A percentile compares a stretch with the other conserved stretches of the same genome.
Conservation (phyloP, 2,797 vertebrate species). For the Enteromius fasciolatus region DNA sequence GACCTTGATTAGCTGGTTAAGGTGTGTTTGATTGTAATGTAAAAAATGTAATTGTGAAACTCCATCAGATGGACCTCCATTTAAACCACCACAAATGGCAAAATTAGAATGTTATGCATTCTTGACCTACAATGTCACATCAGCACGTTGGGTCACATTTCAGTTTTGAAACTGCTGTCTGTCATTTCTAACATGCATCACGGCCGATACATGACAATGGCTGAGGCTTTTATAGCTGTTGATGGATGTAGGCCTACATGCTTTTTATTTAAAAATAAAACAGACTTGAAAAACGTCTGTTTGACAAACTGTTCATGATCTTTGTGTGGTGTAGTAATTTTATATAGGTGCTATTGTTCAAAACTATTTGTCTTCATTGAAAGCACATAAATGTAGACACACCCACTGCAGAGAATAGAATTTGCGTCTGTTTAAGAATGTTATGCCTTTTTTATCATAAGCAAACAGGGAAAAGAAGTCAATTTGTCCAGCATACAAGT, state of each 20-base stretch:
- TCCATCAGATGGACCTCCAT: neutral
- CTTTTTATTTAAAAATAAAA: neutral
- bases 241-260: neutral
- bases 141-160: neutral
- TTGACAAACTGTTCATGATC: neutral
- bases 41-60: neutral
- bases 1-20: neutral
- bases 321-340: neutral
- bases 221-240: neutral
- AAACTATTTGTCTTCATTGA: neutral
- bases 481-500: neutral
- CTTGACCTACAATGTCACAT: neutral
- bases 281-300: too few species aligned
- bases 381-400: neutral
- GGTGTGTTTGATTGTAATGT: conserved; percentile 9
- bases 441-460: neutral
- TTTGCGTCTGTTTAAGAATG: neutral
- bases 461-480: neutral
- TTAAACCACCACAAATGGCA: neutral
- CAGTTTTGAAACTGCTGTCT: neutral
- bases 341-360: neutral
- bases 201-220: neutral
- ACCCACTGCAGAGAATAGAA: neutral
- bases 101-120: neutral
- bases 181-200: neutral